Evolutionary conservation across 2,888 invertebrate species (phyloP).

Genomic region (Aspidapion aeneum): DNA sequence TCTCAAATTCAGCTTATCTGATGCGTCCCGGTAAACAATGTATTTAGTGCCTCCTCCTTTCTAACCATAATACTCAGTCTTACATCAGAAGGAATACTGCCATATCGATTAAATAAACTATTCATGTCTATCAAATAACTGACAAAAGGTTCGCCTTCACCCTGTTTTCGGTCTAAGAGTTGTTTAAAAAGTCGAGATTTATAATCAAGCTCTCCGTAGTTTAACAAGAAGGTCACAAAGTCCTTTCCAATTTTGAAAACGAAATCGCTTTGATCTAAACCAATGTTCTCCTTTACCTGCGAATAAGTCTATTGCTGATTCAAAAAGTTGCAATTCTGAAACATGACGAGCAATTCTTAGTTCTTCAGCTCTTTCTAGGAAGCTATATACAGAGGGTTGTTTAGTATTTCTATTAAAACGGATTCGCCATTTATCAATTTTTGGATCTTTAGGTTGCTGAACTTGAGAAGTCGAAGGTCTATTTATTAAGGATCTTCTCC

Average conservation of each 20-base stretch:
- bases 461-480: background rate
- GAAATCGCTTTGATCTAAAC: slow-evolving; percentile 1
- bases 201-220: slow-evolving; percentile 10
- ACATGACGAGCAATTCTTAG: slow-evolving; percentile 2
- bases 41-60: no score
- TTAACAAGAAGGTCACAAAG: background rate
- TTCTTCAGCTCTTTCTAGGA: slow-evolving; percentile 10
- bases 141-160: slow-evolving; percentile 1
- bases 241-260: slow-evolving; percentile 1
- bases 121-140: slow-evolving; percentile 1
- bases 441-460: background rate
- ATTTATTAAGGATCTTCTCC: background rate
- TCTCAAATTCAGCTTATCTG: no score
- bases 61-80: slow-evolving; percentile 4
- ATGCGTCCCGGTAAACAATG: no score
- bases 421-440: slow-evolving; percentile 8
- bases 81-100: background rate
- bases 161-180: slow-evolving; percentile 12
- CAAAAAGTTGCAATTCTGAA: slow-evolving; percentile 7
- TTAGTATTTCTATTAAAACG: slow-evolving; percentile 3
- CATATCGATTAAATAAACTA: background rate
- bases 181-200: slow-evolving; percentile 7
- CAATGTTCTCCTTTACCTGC: slow-evolving; percentile 5
- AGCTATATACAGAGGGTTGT: slow-evolving; percentile 5
- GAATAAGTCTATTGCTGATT: slow-evolving; percentile 11